These are phyloP conservation scores for Balaenoptera acutorostrata DNA, from an alignment of 2,113 vertebrate species.

Conservation along the genomic window DNA sequence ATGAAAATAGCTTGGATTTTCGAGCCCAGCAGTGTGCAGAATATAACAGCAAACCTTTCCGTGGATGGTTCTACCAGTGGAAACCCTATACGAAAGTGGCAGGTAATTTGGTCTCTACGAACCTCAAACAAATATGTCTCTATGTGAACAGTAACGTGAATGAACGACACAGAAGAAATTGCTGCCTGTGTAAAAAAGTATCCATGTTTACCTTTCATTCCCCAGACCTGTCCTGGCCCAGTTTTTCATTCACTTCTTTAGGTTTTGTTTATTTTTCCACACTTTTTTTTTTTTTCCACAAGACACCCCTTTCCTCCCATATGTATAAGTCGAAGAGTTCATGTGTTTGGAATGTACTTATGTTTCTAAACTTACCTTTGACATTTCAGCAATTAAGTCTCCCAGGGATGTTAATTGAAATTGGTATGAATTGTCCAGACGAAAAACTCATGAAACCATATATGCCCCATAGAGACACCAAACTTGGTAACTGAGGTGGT, in stretches of 20 bases:
- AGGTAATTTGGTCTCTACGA: conserved; percentile 81
- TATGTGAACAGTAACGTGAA: background rate
- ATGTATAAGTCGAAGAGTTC: conserved; percentile 60
- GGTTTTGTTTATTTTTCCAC: conserved; percentile 52
- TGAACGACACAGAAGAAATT: background rate
- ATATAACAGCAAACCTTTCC: conserved; percentile 97
- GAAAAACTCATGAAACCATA: conserved; percentile 31
- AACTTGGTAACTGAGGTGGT: background rate
- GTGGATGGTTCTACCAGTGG: conserved; percentile 99
- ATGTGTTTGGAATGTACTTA: conserved; percentile 75
- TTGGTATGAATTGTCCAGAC: conserved; percentile 41
- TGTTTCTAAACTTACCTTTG: conserved; percentile 73
- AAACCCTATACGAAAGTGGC: conserved; percentile 98
- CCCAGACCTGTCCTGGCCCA: background rate
- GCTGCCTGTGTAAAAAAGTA: background rate
- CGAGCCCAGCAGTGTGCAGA: conserved; percentile 95
- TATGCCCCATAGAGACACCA: background rate
- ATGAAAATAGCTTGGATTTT: conserved; percentile 84
- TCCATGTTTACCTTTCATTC: conserved; percentile 27
- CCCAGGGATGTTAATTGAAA: conserved; percentile 58
- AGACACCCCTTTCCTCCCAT: conserved; percentile 55
- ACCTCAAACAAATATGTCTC: background rate
- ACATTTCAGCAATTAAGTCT: conserved; percentile 73
- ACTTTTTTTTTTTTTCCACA: background rate
- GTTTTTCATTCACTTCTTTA: background rate